A percentile compares a stretch with the other conserved stretches of the same genome.
phyloP scores from a whole-genome alignment of 2,797 vertebrate genomes.

The Girardinus metallicus region DNA sequence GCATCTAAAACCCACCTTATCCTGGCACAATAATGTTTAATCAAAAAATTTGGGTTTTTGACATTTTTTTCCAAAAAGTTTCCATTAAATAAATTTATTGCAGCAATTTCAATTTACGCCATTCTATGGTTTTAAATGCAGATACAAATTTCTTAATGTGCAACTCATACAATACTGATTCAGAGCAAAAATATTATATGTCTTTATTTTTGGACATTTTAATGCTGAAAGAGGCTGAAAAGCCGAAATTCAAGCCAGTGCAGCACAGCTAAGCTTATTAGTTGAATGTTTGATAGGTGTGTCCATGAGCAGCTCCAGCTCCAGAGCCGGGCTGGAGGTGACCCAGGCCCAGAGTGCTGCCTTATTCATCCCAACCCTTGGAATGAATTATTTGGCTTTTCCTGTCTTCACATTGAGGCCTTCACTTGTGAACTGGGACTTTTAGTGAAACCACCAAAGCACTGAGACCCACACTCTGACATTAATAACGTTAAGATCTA shows the following conservation, averaged over 20 bases:
- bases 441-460: not conserved
- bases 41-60: no score
- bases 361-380: not conserved
- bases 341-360: not conserved
- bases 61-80: no score
- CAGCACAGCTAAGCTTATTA: not conserved
- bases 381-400: not conserved
- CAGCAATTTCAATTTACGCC: no score
- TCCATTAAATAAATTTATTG: no score
- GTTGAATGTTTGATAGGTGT: not conserved
- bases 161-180: not conserved
- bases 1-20: no score
- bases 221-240: not conserved
- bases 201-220: not conserved
- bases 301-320: not conserved
- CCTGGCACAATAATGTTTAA: no score
- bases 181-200: not conserved
- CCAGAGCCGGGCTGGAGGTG: not conserved
- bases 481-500: not conserved
- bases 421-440: not conserved
- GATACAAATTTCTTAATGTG: not conserved
- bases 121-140: no score
- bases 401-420: not conserved
- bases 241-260: not conserved
- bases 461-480: not conserved